Percentiles rank a stretch among this genome's conserved stretches.
Conservation (phyloP, 64 coral and sea anemone species). For the Catalaphyllia jardinei region DNA sequence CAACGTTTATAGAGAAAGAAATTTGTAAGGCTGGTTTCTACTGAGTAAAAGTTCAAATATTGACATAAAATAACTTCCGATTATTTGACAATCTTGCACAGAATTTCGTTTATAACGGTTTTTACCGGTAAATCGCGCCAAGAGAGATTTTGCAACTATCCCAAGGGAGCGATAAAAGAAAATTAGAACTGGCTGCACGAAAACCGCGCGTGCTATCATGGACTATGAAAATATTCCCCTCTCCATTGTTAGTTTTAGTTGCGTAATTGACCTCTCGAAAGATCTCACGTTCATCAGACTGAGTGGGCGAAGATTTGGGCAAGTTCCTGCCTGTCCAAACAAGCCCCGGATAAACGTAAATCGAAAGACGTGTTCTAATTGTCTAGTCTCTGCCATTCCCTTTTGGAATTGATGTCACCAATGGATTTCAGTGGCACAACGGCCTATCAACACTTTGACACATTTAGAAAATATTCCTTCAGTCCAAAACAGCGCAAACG, state of each 20-base stretch:
- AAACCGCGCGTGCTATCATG: too few species aligned
- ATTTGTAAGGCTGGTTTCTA: not conserved
- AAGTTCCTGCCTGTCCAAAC: slow-evolving; percentile 11
- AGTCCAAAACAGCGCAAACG: not conserved
- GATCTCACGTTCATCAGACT: too few species aligned
- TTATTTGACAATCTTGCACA: not conserved
- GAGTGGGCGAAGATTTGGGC: slow-evolving; percentile 17
- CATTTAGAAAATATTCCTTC: not conserved
- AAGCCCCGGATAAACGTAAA: slow-evolving; percentile 31
- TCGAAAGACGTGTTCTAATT: not conserved
- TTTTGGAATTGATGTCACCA: too few species aligned
- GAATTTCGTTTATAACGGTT: slow-evolving; percentile 24
- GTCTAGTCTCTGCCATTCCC: not conserved
- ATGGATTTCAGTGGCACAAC: not conserved
- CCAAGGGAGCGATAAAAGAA: not conserved
- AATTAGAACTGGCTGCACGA: not conserved
- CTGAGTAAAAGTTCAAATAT: not conserved
- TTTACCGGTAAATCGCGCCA: not conserved
- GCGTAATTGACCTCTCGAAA: not conserved
- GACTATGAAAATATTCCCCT: not conserved
- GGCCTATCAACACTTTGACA: slow-evolving; percentile 1
- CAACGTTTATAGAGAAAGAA: not conserved
- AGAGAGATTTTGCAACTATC: not conserved
- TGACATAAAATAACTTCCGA: not conserved
- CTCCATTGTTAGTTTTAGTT: not conserved